Evolutionary conservation across 2,797 vertebrate species (phyloP).

Genomic region (Rousettus madagascariensis): DNA sequence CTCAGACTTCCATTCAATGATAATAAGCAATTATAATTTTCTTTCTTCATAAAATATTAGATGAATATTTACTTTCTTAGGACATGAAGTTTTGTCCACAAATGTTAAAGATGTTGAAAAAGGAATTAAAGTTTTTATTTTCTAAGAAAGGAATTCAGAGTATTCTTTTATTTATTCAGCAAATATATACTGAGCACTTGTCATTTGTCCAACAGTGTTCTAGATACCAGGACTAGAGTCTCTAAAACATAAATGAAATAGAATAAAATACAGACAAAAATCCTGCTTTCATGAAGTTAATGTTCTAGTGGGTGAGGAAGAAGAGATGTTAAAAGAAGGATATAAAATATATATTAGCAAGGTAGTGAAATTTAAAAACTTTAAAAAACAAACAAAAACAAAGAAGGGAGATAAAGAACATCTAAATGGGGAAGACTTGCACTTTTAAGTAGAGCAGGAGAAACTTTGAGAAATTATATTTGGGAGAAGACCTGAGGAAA

Average conservation of each 20-base stretch:
- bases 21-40: background rate
- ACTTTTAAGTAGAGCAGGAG: background rate
- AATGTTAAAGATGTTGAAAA: slow-evolving; percentile 5
- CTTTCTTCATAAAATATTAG: background rate
- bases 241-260: background rate
- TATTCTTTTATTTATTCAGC: background rate
- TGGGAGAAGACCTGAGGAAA: background rate
- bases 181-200: background rate
- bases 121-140: background rate
- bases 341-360: background rate
- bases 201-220: background rate
- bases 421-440: background rate
- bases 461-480: background rate
- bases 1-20: background rate
- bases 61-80: background rate
- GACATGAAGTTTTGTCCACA: background rate
- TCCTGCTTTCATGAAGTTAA: background rate
- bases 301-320: background rate
- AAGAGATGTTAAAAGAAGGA: background rate
- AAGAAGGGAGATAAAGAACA: background rate
- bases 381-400: background rate
- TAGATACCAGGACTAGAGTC: background rate
- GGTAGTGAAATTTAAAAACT: background rate
- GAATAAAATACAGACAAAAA: background rate
- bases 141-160: background rate